Evolutionary conservation across 2,888 invertebrate species (phyloP).

Genomic region (Diadromus collaris): DNA sequence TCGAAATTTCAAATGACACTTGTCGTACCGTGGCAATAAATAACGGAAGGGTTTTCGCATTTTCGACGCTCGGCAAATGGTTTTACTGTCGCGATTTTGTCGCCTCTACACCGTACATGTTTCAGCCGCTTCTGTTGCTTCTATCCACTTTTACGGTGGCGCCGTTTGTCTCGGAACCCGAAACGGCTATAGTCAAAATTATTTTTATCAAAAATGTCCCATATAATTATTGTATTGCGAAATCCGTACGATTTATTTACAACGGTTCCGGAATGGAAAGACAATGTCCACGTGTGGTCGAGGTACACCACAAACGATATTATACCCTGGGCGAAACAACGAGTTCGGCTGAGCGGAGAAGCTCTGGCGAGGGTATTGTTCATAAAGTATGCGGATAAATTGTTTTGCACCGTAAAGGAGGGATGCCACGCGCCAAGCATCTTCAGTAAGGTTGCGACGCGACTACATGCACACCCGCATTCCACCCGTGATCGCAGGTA

Average conservation of each 20-base stretch:
- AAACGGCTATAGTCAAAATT: conserved; percentile 48
- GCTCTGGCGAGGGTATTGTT: conserved; percentile 57
- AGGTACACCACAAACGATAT: conserved; percentile 40
- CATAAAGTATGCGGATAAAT: conserved; percentile 69
- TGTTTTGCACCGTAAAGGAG: conserved; percentile 67
- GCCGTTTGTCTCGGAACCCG: conserved; percentile 19
- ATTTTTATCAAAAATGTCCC: conserved; percentile 12
- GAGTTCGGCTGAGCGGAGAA: neutral
- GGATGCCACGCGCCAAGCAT: conserved; percentile 62
- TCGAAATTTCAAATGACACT: conserved; percentile 79
- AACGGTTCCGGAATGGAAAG: neutral
- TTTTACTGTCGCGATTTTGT: conserved; percentile 25
- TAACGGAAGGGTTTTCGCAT: conserved; percentile 66
- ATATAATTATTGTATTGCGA: conserved; percentile 16
- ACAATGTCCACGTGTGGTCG: conserved; percentile 38
- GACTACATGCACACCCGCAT: too few relatives aligned
- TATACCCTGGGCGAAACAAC: conserved; percentile 28
- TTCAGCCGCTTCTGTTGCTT: conserved; percentile 1
- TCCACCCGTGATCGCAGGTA: conserved; percentile 6
- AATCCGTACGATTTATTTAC: conserved; percentile 30
- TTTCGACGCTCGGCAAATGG: conserved; percentile 52
- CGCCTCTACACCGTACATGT: conserved; percentile 29
- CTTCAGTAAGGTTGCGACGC: conserved; percentile 53
- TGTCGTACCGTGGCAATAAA: conserved; percentile 75
- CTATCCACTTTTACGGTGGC: conserved; percentile 23